Conservation (phyloP, 2,113 vertebrate species). For the Elaphurus davidianus region DNA sequence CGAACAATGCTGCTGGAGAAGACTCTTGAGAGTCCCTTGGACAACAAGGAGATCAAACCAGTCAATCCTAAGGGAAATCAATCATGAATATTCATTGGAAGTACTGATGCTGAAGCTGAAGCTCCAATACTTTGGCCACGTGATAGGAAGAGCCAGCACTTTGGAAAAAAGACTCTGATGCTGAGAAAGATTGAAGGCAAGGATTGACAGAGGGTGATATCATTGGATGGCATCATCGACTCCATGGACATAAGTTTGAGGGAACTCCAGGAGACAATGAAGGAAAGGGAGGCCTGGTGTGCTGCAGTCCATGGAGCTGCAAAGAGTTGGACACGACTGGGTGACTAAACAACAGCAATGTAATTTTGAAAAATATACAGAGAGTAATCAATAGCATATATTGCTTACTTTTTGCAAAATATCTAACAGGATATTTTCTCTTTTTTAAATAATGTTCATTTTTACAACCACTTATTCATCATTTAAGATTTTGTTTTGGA, state of each 20-base stretch:
- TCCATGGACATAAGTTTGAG: background rate
- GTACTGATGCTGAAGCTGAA: background rate
- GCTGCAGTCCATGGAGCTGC: background rate
- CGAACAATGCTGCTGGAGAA: background rate
- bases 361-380: background rate
- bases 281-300: background rate
- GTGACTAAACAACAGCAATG: background rate
- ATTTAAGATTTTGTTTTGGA: conserved; percentile 70
- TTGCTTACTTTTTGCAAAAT: background rate
- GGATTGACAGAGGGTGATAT: background rate
- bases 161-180: background rate
- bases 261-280: background rate
- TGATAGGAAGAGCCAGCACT: background rate
- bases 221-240: background rate
- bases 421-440: conserved; percentile 54
- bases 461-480: conserved; percentile 68
- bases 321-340: background rate
- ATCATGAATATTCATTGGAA: background rate
- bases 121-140: background rate
- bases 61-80: background rate
- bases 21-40: background rate
- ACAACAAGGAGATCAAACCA: background rate
- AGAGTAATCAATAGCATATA: background rate
- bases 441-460: conserved; percentile 61
- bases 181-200: background rate